Base-by-base conservation (phyloP, 2,797 vertebrate species). In the Chiloscyllium punctatum region DNA sequence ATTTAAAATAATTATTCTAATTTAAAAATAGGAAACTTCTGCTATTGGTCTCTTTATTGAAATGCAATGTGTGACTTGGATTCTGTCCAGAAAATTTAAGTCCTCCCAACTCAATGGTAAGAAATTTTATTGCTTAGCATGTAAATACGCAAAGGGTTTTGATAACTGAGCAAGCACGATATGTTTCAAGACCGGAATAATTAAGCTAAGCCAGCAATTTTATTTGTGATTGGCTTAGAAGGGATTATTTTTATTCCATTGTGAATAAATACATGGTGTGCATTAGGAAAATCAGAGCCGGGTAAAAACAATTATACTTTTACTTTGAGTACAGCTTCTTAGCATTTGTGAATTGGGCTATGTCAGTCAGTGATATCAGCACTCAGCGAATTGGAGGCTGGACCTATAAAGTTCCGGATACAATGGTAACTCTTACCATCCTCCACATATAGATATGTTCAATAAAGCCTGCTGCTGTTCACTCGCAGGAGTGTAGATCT, bases 1-100 rank as follows among this genome's bases (percentile, higher is more conserved):
- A 42, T 69, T 92, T 92, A 42, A 42, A 53, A 92, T 69, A 92
- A 92, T 92, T 92, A 92, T 92, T 68, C n/a, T 27, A 92, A 37
- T 92, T 53, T 66, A 62, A 91, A 91, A 91, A 33, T 8, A 69
- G 3, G 11, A 69, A 92, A 42, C 66, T 69, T n/a, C 21, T 92
- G 66, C 48, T 9, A 42, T 69, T 92, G 62, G 88, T 37, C 90
- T 92, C 62, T 88, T 57, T 68, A 23, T 92, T 8, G 23, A 57
- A 57, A 23, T 92, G 23, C 62, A 92, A 92, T 37, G n/a, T 37
- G 90, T 92, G 62, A 37, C 23, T 90, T 92, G 33, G 62, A 37
- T 37, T 68, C 90, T 25, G 33, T 68, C 18, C 90, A 68, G 66
- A 33, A 68, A 92, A 68, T 92, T 37, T 92, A 92, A 62, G 57